Conservation (phyloP, 2,113 vertebrate genomes). For the Paramormyrops kingsleyae region DNA sequence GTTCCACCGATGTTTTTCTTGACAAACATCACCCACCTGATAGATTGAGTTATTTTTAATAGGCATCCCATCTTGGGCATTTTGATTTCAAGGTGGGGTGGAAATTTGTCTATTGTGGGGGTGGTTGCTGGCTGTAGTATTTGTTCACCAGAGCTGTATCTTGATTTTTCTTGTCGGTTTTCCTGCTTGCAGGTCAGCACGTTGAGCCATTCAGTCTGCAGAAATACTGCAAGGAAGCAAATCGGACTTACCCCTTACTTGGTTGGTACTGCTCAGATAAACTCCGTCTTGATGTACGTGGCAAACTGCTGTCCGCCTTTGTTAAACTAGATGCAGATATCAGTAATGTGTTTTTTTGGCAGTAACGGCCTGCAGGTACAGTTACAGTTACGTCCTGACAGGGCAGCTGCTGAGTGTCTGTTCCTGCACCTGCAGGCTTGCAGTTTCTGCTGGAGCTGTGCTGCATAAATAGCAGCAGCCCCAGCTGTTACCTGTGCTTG, state of each 20-base stretch:
- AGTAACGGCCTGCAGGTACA: neutral
- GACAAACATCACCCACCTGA: neutral
- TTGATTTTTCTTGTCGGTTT: neutral
- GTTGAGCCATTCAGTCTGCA: conserved; percentile 23
- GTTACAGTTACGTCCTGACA: neutral
- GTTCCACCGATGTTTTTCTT: neutral
- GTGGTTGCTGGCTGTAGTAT: neutral
- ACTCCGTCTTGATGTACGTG: neutral
- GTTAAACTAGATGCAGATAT: neutral
- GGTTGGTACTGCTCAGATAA: conserved; percentile 37
- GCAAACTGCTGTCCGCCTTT: neutral
- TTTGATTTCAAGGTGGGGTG: too few relatives aligned
- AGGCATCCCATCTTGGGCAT: too few relatives aligned
- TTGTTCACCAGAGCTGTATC: neutral
- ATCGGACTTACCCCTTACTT: conserved; percentile 42
- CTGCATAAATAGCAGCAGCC: neutral
- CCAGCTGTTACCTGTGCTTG: conserved; percentile 43
- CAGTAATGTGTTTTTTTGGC: neutral
- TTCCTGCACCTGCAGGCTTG: conserved; percentile 34
- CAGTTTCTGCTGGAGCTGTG: conserved; percentile 46
- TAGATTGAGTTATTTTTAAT: neutral
- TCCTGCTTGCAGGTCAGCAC: conserved; percentile 16
- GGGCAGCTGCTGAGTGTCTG: neutral
- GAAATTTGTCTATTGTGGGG: too few relatives aligned
- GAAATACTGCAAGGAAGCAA: conserved; percentile 27